Evolutionary conservation across 1,140 invertebrate genomes (phyloP), one percentile per base, ranked within the genome.

Genomic region (Oscheius sp.): DNA sequence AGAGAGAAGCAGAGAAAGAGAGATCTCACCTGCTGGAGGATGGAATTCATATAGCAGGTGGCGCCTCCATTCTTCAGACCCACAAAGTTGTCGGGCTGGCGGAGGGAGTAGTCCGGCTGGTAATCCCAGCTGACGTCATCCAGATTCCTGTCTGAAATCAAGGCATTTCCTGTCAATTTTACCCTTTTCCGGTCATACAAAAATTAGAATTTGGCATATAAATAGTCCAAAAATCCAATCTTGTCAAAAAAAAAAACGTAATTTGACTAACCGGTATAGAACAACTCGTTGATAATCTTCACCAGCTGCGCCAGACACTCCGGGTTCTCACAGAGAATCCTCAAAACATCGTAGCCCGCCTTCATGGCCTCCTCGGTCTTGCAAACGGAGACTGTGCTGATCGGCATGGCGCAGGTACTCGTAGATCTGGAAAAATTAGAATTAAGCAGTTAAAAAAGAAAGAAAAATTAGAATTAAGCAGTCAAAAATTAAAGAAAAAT

Each of bases 41-140:
- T 93, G 18, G 94, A 97, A 86, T 99, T 99, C 95, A 99, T 98
- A 85, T 99, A 99, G 85, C 95, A 99, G 0, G 95, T 99, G 32
- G 95, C 95, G 20, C 95, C 95, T 34, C 94, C 95, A 87, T 98
- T 99, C 85, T 97, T 98, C 70, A 99, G 87, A 15, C 95, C 95
- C 52, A 97, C 95, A 87, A 97, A 95, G 61, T 95, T 93, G 79
- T 93, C 91, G 1, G 87, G 82, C 15, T 92, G 92, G 58, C 95
- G 88, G 13, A 93, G 92, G 1, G 93, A 94, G 36, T 97, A 91
- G n/a, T 93, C 91, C 52, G 95, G 95, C 78, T 95, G 86, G 86
- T 95, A 98, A 81, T 98, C 95, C 95, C 95, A 97, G n/a, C n/a
- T n/a, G n/a, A n/a, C 85, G 97, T 94, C n/a, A 89, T 67, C n/a